Conservation (phyloP, 1,140 invertebrate genomes). For the Philotrypesis tridentata region DNA sequence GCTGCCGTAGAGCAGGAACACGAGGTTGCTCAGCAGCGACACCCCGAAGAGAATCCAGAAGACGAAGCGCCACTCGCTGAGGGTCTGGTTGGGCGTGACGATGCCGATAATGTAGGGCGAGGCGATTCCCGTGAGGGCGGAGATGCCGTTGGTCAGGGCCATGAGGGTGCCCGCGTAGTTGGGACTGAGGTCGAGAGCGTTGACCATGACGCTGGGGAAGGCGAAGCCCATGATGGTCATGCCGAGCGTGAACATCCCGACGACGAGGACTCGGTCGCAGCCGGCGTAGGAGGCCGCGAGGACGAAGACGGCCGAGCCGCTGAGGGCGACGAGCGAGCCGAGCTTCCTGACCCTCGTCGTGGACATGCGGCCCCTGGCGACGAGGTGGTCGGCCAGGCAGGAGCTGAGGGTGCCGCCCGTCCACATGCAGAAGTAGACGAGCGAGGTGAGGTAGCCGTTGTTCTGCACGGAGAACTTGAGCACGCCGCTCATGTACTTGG, state of each 20-base stretch:
- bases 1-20: conserved; percentile 83
- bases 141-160: conserved; percentile 89
- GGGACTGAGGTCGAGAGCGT: conserved; percentile 87
- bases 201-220: conserved; percentile 83
- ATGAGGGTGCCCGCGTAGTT: conserved; percentile 88
- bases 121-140: conserved; percentile 86
- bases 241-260: conserved; percentile 80
- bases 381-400: conserved; percentile 80
- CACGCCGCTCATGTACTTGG: conserved; percentile 93
- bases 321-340: conserved; percentile 83
- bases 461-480: conserved; percentile 87
- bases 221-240: conserved; percentile 85
- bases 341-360: conserved; percentile 81
- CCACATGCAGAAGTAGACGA: conserved; percentile 85
- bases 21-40: conserved; percentile 81
- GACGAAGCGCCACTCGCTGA: conserved; percentile 85
- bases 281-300: conserved; percentile 87
- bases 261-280: conserved; percentile 79
- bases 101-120: conserved; percentile 85
- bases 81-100: conserved; percentile 81
- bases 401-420: conserved; percentile 80
- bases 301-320: conserved; percentile 84
- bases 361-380: conserved; percentile 75
- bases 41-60: conserved; percentile 88
- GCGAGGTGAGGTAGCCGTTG: conserved; percentile 80